These are phyloP conservation scores for Drosophila conformis DNA, from an alignment of 2,888 invertebrate genomes.

Conservation along the genomic window DNA sequence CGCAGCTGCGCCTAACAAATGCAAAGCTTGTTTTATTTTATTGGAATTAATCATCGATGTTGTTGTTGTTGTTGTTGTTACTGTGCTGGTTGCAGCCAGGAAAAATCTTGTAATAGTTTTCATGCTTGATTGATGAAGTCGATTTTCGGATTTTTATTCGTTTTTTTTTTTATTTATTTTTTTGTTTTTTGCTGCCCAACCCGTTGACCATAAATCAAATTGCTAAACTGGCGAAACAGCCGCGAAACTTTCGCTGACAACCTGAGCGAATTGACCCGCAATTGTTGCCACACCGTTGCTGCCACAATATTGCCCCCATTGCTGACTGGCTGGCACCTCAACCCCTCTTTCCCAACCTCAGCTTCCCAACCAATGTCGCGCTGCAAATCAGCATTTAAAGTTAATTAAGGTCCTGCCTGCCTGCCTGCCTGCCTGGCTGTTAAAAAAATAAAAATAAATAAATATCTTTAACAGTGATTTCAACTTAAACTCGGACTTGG, in stretches of 20 bases:
- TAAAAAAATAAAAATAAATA: conserved; percentile 5
- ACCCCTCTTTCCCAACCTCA: not conserved
- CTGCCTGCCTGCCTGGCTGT: not conserved
- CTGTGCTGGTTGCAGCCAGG: conserved; percentile 14
- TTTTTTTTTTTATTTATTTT: not conserved
- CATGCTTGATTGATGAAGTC: conserved; percentile 74
- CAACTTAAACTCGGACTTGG: conserved; percentile 13
- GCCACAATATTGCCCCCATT: conserved; percentile 13
- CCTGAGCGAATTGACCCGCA: conserved; percentile 60
- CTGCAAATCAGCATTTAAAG: conserved; percentile 56
- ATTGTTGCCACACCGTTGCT: conserved; percentile 5
- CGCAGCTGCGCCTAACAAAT: conserved; percentile 56
- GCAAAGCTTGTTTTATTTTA: conserved; percentile 76
- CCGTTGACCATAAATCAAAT: conserved; percentile 50
- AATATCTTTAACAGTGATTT: conserved; percentile 31
- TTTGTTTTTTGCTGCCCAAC: conserved; percentile 17
- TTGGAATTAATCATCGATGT: conserved; percentile 82
- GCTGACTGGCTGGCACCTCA: conserved; percentile 22
- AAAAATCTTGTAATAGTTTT: conserved; percentile 62
- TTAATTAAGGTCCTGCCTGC: conserved; percentile 68
- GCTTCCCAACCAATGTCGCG: not conserved
- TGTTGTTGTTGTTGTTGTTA: not conserved
- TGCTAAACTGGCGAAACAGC: conserved; percentile 27
- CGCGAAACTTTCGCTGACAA: conserved; percentile 63
- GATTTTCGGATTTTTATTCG: conserved; percentile 47